phyloP scores from a whole-genome alignment of 2,888 invertebrate species.

The Athalia rosae region DNA sequence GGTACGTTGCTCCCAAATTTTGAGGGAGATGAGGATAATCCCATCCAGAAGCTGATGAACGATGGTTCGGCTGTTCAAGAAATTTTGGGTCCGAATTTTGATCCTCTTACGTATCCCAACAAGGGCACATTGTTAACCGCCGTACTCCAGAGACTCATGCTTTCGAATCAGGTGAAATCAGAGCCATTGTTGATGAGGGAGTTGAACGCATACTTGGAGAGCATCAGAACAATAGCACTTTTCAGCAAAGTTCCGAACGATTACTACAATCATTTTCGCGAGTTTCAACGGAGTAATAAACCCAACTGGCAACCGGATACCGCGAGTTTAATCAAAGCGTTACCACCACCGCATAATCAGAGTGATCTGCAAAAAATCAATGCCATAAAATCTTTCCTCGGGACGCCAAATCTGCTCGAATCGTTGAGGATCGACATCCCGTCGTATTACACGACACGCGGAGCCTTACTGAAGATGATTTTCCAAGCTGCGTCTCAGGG shows the following conservation, averaged over 20 bases:
- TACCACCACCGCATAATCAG: conserved; percentile 39
- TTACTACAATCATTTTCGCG: conserved; percentile 48
- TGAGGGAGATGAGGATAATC: neutral
- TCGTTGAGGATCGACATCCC: conserved; percentile 47
- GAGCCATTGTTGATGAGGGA: conserved; percentile 31
- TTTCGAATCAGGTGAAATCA: neutral
- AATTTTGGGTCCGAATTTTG: conserved; percentile 49
- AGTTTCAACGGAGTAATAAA: conserved; percentile 45
- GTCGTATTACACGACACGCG: conserved; percentile 45
- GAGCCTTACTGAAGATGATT: conserved; percentile 49
- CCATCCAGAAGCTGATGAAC: conserved; percentile 22
- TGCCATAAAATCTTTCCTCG: conserved; percentile 45
- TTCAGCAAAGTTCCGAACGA: conserved; percentile 42
- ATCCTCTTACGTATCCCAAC: conserved; percentile 50
- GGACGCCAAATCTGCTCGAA: conserved; percentile 45
- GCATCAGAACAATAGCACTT: conserved; percentile 46
- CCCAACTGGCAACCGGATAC: conserved; percentile 51
- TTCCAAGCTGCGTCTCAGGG: conserved; percentile 47
- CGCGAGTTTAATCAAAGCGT: conserved; percentile 47
- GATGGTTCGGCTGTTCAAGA: conserved; percentile 30
- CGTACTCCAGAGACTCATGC: conserved; percentile 48
- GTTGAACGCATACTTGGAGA: conserved; percentile 46
- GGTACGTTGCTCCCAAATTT: conserved; percentile 50
- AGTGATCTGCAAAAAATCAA: conserved; percentile 23
- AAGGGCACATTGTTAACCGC: conserved; percentile 51